Evolutionary conservation across 2,888 invertebrate species (phyloP).

Genomic region (Chrysodeixis includens): DNA sequence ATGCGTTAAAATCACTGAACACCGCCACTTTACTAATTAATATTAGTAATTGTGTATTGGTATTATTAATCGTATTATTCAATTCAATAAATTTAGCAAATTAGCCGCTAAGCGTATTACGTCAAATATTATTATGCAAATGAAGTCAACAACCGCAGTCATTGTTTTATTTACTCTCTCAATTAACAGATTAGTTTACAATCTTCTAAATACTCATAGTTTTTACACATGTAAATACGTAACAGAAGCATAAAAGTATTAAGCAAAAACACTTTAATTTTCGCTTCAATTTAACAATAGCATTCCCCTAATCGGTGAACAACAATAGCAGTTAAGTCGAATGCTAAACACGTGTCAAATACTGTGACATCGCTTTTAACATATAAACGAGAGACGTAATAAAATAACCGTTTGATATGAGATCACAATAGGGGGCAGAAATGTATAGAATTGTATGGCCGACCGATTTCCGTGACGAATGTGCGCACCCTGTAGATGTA

Average conservation of each 20-base stretch:
- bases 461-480: constrained; percentile 79
- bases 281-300: constrained; percentile 57
- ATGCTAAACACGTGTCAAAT: constrained; percentile 87
- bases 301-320: constrained; percentile 76
- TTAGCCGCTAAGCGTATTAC: not conserved
- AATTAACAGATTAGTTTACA: not conserved
- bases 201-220: not conserved
- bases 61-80: not conserved
- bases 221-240: not conserved
- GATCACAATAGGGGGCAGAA: constrained; percentile 75
- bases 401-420: constrained; percentile 82
- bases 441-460: constrained; percentile 66
- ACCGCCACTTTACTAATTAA: not conserved
- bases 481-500: constrained; percentile 74
- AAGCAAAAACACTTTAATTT: constrained; percentile 51
- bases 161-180: not conserved
- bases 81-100: not conserved
- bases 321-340: constrained; percentile 84
- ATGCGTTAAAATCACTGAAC: not conserved
- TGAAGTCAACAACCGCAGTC: not conserved
- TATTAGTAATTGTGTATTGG: not conserved
- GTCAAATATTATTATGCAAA: not conserved
- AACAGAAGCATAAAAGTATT: constrained; percentile 23
- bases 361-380: constrained; percentile 80
- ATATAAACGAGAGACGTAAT: constrained; percentile 79